Percentiles rank a stretch among this genome's conserved stretches.
Conservation (phyloP, 2,113 vertebrate genomes). For the Malurus alboscapulatus region DNA sequence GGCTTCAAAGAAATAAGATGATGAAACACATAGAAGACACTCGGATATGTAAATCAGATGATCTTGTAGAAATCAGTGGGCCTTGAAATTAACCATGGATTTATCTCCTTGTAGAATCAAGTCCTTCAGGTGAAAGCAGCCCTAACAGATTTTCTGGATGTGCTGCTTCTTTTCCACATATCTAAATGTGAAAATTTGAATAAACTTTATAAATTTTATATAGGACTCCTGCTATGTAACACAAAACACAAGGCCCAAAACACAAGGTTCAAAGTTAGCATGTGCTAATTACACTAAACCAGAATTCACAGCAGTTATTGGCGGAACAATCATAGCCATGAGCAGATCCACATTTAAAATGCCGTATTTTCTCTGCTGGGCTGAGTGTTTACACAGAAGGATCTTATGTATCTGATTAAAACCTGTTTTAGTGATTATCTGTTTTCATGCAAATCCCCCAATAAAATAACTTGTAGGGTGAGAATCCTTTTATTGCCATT, state of each 20-base stretch:
- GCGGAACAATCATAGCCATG: background rate
- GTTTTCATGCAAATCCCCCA: background rate
- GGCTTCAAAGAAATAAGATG: background rate
- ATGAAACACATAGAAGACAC: background rate
- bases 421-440: background rate
- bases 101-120: background rate
- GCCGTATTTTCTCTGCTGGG: background rate
- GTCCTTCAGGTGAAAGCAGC: background rate
- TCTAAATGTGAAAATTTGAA: background rate
- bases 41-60: background rate
- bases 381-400: background rate
- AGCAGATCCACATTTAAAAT: background rate
- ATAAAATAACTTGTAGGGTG: background rate
- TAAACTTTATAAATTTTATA: background rate
- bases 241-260: background rate
- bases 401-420: background rate
- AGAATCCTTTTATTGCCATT: background rate
- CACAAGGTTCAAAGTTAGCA: background rate
- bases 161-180: background rate
- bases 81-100: background rate
- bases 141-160: background rate
- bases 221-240: background rate
- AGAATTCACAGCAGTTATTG: background rate
- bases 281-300: background rate
- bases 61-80: background rate